These are phyloP conservation scores for Zaprionus inermis DNA, from an alignment of 1,140 invertebrate species.

Conservation along the genomic window DNA sequence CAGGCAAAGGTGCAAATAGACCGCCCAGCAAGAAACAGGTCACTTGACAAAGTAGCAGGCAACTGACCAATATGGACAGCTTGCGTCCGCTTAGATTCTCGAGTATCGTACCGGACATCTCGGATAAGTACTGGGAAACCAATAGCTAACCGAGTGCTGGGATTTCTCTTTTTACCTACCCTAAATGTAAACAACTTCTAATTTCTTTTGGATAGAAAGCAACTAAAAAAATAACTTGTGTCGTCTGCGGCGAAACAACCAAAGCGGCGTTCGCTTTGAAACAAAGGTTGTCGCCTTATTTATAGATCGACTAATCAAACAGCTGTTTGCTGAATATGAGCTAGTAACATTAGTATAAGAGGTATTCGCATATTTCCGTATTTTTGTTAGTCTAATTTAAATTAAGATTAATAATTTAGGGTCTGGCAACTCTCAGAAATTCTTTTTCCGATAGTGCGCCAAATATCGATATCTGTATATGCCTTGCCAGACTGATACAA, in stretches of 20 bases:
- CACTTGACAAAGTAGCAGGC: constrained; percentile 92
- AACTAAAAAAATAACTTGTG: constrained; percentile 64
- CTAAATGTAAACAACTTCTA: constrained; percentile 61
- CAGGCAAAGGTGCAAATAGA: constrained; percentile 92
- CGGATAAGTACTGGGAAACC: constrained; percentile 8
- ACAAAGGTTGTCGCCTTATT: constrained; percentile 42
- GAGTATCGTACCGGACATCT: constrained; percentile 96
- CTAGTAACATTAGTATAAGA: neutral
- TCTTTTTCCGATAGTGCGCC: neutral
- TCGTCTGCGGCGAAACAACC: constrained; percentile 60
- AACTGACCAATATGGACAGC: constrained; percentile 90
- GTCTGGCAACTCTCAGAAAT: constrained; percentile 7
- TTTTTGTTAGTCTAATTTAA: neutral
- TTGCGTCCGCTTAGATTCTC: constrained; percentile 98
- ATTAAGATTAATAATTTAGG: neutral
- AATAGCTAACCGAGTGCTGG: constrained; percentile 2
- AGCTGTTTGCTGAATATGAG: constrained; percentile 28
- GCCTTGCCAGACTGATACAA: neutral
- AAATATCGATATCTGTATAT: neutral
- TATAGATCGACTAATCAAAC: neutral
- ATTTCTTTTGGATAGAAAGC: constrained; percentile 30
- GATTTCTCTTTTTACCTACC: neutral
- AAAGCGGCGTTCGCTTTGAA: constrained; percentile 64
- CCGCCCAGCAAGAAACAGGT: constrained; percentile 96
- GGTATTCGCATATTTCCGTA: neutral